phyloP scores from a whole-genome alignment of 2,113 vertebrate species.

The Peromyscus maniculatus region DNA sequence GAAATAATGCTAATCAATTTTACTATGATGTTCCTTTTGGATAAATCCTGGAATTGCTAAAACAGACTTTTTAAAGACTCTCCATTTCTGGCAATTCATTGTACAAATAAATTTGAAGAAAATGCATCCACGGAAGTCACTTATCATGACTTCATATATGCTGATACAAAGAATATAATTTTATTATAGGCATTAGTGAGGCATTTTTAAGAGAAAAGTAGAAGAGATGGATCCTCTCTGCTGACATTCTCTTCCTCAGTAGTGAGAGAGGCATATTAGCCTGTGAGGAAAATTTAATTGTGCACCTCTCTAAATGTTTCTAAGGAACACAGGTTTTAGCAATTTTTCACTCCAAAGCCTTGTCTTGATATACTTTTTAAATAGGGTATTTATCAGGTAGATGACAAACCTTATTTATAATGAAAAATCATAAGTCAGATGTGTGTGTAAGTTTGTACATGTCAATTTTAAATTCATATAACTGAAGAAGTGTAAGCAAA shows the following conservation, averaged over 20 bases:
- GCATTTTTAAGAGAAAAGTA: conserved; percentile 13
- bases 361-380: conserved; percentile 10
- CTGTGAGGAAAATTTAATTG: neutral
- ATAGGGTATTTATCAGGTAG: conserved; percentile 21
- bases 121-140: neutral
- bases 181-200: neutral
- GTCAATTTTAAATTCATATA: neutral
- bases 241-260: neutral
- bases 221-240: neutral
- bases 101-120: neutral
- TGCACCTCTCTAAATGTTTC: neutral
- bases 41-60: neutral
- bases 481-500: neutral
- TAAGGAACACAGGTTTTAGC: neutral
- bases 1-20: neutral
- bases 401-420: neutral
- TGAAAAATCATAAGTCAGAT: neutral
- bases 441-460: neutral
- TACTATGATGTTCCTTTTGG: fast-evolving
- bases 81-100: neutral
- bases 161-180: neutral
- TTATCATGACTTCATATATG: neutral
- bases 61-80: neutral
- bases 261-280: neutral
- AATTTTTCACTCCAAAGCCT: neutral